Percentiles rank a stretch among this genome's conserved stretches.
These are phyloP conservation scores for Leiothrix lutea DNA, from an alignment of 2,113 vertebrate species.

Conservation along the genomic window DNA sequence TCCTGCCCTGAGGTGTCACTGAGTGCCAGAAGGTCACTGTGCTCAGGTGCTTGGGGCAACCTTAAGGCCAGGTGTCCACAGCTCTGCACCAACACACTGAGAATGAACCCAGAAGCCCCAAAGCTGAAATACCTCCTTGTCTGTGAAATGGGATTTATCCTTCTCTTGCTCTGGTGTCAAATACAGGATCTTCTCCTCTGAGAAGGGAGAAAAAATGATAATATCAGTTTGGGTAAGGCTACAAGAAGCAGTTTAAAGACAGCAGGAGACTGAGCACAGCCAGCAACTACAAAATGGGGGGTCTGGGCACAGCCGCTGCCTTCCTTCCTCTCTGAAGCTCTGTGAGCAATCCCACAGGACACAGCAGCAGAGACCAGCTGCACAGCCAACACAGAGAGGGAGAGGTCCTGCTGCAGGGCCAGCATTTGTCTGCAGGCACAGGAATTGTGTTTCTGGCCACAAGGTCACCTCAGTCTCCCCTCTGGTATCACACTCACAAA, in stretches of 20 bases:
- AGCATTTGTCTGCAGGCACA: background rate
- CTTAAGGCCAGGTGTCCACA: background rate
- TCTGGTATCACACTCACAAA: background rate
- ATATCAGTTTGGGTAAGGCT: background rate
- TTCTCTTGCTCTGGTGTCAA: conserved; percentile 98
- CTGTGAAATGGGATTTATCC: conserved; percentile 99
- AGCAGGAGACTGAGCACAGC: background rate
- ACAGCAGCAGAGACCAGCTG: background rate
- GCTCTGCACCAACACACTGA: background rate
- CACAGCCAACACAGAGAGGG: background rate
- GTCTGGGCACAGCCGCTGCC: background rate
- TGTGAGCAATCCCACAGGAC: background rate
- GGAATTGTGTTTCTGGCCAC: background rate
- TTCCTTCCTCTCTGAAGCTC: background rate
- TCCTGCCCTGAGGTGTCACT: background rate
- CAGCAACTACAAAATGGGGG: background rate
- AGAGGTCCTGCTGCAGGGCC: background rate
- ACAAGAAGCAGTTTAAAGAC: background rate
- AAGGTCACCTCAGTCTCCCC: background rate
- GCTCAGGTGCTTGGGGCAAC: background rate
- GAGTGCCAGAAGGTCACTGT: background rate
- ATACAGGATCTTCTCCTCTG: conserved; percentile 97
- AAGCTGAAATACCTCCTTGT: conserved; percentile 89
- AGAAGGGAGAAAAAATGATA: background rate
- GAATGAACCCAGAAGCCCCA: background rate